These are phyloP conservation scores for Aptenodytes forsteri DNA, from an alignment of 2,113 vertebrate species.

Conservation along the genomic window DNA sequence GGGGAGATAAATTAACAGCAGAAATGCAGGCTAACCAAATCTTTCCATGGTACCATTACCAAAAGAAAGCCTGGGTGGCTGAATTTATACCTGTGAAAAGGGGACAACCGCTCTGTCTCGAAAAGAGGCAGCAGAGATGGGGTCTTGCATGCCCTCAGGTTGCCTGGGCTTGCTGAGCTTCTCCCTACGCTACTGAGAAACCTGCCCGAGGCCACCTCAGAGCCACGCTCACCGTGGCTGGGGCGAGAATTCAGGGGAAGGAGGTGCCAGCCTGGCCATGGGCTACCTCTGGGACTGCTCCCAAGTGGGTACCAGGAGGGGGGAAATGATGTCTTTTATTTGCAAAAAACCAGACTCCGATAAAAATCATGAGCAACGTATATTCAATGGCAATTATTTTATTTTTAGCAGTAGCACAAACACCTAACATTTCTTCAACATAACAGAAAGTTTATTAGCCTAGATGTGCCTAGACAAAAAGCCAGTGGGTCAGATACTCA, in stretches of 20 bases:
- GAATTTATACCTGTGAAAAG: background rate
- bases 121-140: background rate
- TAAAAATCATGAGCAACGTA: background rate
- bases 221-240: accelerated
- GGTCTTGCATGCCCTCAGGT: accelerated
- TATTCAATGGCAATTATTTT: background rate
- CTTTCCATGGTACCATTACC: background rate
- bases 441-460: background rate
- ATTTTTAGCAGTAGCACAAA: background rate
- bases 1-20: background rate
- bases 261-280: accelerated
- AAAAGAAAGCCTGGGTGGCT: background rate
- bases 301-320: accelerated
- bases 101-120: accelerated
- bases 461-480: background rate
- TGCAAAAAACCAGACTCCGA: background rate
- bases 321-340: background rate
- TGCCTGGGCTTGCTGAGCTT: background rate
- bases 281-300: background rate
- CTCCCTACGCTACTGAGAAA: accelerated
- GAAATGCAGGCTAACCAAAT: background rate
- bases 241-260: background rate
- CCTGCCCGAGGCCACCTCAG: background rate
- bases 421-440: background rate
- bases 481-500: background rate